These are phyloP conservation scores for Saguinus oedipus DNA, from an alignment of 2,797 vertebrate species.

Conservation along the genomic window DNA sequence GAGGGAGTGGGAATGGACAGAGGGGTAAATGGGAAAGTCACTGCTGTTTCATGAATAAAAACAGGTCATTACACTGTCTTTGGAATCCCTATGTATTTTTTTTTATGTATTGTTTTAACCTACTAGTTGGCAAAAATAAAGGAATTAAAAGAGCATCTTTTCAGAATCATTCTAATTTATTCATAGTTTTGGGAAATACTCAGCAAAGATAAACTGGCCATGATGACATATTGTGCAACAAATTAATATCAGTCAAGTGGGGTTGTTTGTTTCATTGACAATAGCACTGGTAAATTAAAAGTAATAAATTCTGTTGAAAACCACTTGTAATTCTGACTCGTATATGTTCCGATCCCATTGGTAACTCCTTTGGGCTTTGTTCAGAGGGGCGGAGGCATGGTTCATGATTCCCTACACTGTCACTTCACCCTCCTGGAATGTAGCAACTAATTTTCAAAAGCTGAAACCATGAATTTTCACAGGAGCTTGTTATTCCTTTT, in stretches of 20 bases:
- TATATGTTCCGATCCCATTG: slow-evolving; percentile 46
- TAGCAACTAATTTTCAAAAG: slow-evolving; percentile 62
- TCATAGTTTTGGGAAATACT: slow-evolving; percentile 54
- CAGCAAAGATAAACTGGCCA: not conserved
- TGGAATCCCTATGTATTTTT: not conserved
- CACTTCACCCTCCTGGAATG: slow-evolving; percentile 72
- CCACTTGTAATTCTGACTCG: slow-evolving; percentile 37
- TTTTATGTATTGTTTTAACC: slow-evolving; percentile 50
- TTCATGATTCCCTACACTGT: slow-evolving; percentile 33
- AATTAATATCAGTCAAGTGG: slow-evolving; percentile 13
- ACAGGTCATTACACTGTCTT: not conserved
- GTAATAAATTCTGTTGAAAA: slow-evolving; percentile 74
- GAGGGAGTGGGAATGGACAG: not conserved
- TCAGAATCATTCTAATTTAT: slow-evolving; percentile 37
- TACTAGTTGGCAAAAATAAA: slow-evolving; percentile 53
- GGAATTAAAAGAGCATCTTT: slow-evolving; percentile 57
- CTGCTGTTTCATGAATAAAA: slow-evolving; percentile 3
- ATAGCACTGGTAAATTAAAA: slow-evolving; percentile 74
- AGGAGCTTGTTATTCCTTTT: slow-evolving; percentile 58
- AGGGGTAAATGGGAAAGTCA: not conserved
- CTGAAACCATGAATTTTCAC: slow-evolving; percentile 65
- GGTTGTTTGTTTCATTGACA: slow-evolving; percentile 66
- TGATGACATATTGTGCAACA: slow-evolving; percentile 48
- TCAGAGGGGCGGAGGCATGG: slow-evolving; percentile 46
- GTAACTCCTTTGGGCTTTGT: slow-evolving; percentile 62